Percentiles rank a stretch among this genome's conserved stretches.
Conservation (phyloP, 2,888 invertebrate genomes). For the Brachypterus glaber region DNA sequence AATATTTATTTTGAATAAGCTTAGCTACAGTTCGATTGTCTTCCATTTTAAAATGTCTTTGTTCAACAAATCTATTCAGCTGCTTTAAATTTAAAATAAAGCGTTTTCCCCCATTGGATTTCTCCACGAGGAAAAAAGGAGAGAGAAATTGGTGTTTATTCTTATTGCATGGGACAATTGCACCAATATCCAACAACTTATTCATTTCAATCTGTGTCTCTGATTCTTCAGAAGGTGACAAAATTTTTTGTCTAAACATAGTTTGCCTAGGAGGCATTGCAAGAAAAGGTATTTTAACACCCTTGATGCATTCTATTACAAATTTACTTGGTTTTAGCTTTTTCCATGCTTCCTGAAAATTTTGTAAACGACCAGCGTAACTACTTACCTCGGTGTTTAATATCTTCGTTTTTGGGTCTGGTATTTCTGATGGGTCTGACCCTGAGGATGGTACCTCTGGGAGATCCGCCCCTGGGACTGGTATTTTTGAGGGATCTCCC, state of each 20-base stretch:
- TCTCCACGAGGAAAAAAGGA: slow-evolving; percentile 12
- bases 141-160: slow-evolving; percentile 6
- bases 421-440: too few relatives aligned
- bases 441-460: too few relatives aligned
- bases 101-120: slow-evolving; percentile 12
- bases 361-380: too few relatives aligned
- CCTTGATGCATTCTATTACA: background rate
- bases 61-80: slow-evolving; percentile 20
- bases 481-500: too few relatives aligned
- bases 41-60: slow-evolving; percentile 26
- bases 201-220: background rate
- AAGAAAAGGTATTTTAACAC: slow-evolving; percentile 5
- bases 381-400: too few relatives aligned
- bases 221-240: background rate
- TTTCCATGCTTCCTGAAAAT: too few relatives aligned
- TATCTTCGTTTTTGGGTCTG: too few relatives aligned
- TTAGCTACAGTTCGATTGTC: slow-evolving; percentile 19
- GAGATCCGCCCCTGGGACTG: too few relatives aligned
- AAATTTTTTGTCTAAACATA: background rate
- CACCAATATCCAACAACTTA: slow-evolving; percentile 1
- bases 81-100: slow-evolving; percentile 21
- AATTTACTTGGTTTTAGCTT: too few relatives aligned
- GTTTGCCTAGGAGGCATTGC: background rate
- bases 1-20: slow-evolving; percentile 15
- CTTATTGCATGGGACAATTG: slow-evolving; percentile 3